phyloP scores from a whole-genome alignment of 2,797 vertebrate species.

The Phylloscopus collybita region DNA sequence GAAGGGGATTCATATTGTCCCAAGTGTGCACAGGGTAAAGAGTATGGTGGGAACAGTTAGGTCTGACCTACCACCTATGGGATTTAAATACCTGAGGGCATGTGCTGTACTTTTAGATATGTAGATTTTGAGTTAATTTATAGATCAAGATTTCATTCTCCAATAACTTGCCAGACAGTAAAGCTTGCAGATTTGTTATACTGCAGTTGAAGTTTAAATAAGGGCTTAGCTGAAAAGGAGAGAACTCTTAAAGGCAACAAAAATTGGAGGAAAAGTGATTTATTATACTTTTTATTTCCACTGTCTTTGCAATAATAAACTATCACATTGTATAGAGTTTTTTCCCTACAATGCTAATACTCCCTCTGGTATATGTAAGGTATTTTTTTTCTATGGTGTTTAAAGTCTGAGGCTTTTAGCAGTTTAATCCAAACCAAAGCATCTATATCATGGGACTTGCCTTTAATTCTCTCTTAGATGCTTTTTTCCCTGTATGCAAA shows the following conservation, averaged over 20 bases:
- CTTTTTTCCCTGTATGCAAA: slow-evolving; percentile 57
- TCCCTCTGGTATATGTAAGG: slow-evolving; percentile 16
- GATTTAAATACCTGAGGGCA: background rate
- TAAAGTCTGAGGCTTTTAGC: slow-evolving; percentile 47
- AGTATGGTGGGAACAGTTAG: background rate
- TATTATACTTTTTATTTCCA: slow-evolving; percentile 28
- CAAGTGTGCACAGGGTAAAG: background rate
- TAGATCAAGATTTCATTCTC: background rate
- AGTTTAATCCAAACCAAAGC: slow-evolving; percentile 47
- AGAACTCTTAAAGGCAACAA: slow-evolving; percentile 8
- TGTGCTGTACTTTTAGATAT: background rate
- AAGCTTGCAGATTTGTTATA: slow-evolving; percentile 8
- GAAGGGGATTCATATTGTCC: background rate
- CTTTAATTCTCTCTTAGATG: slow-evolving; percentile 66
- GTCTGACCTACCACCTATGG: background rate
- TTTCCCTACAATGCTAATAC: slow-evolving; percentile 1
- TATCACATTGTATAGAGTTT: background rate
- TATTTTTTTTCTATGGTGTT: slow-evolving; percentile 1
- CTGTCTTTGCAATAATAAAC: slow-evolving; percentile 45
- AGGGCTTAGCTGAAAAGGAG: background rate
- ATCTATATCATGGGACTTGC: slow-evolving; percentile 29
- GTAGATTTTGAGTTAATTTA: background rate
- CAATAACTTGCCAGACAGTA: background rate
- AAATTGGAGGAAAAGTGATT: background rate
- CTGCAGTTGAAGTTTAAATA: background rate